Evolutionary conservation across 2,113 vertebrate genomes (phyloP).

Genomic region (Heterochromis multidens): DNA sequence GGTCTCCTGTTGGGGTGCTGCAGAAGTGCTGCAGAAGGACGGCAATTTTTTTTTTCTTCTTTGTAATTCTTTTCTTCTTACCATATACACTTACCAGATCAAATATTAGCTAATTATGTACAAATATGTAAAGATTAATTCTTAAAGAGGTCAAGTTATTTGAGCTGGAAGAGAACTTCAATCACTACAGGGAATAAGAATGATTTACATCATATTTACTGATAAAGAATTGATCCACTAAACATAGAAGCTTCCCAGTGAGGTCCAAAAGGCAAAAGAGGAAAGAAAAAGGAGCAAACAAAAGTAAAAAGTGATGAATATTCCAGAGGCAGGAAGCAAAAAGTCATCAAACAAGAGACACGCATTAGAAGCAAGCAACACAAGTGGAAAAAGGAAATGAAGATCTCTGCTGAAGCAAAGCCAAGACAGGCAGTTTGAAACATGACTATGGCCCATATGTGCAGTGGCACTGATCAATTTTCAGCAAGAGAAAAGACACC

Average conservation of each 20-base stretch:
- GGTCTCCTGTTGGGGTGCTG: too few relatives aligned
- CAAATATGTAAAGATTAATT: too few relatives aligned
- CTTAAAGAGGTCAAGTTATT: too few relatives aligned
- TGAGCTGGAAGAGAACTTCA: too few relatives aligned
- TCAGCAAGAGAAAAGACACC: not conserved
- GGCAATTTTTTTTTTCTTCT: too few relatives aligned
- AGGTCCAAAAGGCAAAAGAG: not conserved
- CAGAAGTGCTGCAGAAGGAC: too few relatives aligned
- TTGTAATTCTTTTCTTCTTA: too few relatives aligned
- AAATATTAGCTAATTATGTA: too few relatives aligned
- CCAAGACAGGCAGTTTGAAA: slow-evolving; percentile 27
- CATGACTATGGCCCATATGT: slow-evolving; percentile 6
- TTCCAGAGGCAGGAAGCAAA: slow-evolving; percentile 2
- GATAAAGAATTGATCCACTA: not conserved
- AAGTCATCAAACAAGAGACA: slow-evolving; percentile 9
- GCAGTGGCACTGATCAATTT: slow-evolving; percentile 12
- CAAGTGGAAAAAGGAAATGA: slow-evolving; percentile 32
- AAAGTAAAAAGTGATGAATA: slow-evolving; percentile 11
- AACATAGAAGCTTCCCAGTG: not conserved
- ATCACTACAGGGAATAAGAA: too few relatives aligned
- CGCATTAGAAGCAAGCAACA: slow-evolving; percentile 19
- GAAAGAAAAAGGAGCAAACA: not conserved
- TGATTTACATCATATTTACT: too few relatives aligned
- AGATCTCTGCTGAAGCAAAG: slow-evolving; percentile 29
- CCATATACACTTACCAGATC: too few relatives aligned